Evolutionary conservation across 2,888 invertebrate genomes (phyloP).

Genomic region (Archips crataeganus): DNA sequence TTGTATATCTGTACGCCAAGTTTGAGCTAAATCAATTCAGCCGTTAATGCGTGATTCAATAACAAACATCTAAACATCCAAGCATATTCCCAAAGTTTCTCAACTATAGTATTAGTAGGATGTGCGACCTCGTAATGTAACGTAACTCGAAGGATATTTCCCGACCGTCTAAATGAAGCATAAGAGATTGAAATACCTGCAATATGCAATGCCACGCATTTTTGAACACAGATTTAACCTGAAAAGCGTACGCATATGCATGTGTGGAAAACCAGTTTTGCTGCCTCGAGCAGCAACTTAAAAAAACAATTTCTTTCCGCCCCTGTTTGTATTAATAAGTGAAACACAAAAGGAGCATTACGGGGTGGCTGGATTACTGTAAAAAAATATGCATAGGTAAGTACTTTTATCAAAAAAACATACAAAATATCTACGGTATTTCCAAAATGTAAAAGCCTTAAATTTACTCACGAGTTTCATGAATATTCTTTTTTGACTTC

Average conservation of each 20-base stretch:
- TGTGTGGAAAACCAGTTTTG: neutral
- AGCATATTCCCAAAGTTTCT: no score
- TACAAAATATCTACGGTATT: neutral
- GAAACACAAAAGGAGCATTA: conserved; percentile 13
- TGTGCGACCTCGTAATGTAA: no score
- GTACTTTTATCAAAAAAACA: neutral
- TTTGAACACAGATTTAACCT: neutral
- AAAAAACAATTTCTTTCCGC: conserved; percentile 3
- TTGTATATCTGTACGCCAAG: no score
- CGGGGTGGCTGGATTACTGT: neutral
- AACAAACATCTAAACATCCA: no score
- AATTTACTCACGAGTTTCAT: no score
- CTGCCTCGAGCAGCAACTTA: neutral
- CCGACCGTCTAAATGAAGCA: no score
- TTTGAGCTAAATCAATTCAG: no score
- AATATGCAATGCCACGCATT: neutral
- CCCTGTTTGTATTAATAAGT: conserved; percentile 1
- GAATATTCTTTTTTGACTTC: no score
- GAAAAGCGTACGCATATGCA: neutral
- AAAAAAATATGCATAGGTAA: neutral
- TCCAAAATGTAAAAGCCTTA: neutral
- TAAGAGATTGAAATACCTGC: neutral
- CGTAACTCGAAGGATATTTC: no score
- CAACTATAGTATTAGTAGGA: no score
- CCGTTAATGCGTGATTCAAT: no score